Percentiles rank a stretch among this genome's conserved stretches.
Conservation (phyloP, 2,888 invertebrate genomes). For the Xanthorhoe spadicearia region DNA sequence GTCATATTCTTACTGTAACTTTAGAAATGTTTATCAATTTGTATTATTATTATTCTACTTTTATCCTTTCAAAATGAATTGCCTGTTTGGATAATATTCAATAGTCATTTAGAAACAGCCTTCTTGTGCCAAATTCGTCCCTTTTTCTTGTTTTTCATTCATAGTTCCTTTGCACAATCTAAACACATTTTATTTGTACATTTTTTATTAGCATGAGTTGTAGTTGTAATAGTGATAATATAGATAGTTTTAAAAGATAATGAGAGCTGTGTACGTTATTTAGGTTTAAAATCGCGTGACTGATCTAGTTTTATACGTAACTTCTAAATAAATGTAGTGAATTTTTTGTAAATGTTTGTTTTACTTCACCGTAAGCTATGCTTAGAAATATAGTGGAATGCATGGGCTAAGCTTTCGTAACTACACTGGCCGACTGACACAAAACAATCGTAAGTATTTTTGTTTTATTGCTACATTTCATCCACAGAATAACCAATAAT, state of each 20-base stretch:
- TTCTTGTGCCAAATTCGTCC: slow-evolving; percentile 29
- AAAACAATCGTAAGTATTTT: slow-evolving; percentile 39
- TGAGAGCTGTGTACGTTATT: slow-evolving; percentile 51
- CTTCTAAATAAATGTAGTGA: slow-evolving; percentile 63
- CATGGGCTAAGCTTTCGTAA: slow-evolving; percentile 69
- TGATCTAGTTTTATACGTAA: slow-evolving; percentile 70
- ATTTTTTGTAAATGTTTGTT: slow-evolving; percentile 50
- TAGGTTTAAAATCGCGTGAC: slow-evolving; percentile 72
- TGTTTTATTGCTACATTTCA: slow-evolving; percentile 20
- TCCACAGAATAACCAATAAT: background rate
- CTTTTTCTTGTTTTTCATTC: slow-evolving; percentile 20
- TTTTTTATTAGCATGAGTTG: slow-evolving; percentile 36
- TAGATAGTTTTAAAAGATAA: slow-evolving; percentile 35
- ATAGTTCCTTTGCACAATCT: slow-evolving; percentile 41
- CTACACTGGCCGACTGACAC: slow-evolving; percentile 47
- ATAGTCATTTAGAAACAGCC: slow-evolving; percentile 3
- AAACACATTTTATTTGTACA: slow-evolving; percentile 30
- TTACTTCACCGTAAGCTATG: slow-evolving; percentile 41
- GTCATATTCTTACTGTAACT: slow-evolving; percentile 38
- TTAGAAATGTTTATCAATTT: slow-evolving; percentile 34
- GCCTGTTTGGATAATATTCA: background rate
- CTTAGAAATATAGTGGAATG: slow-evolving; percentile 48
- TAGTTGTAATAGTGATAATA: slow-evolving; percentile 31
- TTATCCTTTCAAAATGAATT: slow-evolving; percentile 11
- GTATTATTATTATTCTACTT: slow-evolving; percentile 14